Base-by-base conservation (phyloP, 2,888 invertebrate genomes). In the Sympetrum striolatum region DNA sequence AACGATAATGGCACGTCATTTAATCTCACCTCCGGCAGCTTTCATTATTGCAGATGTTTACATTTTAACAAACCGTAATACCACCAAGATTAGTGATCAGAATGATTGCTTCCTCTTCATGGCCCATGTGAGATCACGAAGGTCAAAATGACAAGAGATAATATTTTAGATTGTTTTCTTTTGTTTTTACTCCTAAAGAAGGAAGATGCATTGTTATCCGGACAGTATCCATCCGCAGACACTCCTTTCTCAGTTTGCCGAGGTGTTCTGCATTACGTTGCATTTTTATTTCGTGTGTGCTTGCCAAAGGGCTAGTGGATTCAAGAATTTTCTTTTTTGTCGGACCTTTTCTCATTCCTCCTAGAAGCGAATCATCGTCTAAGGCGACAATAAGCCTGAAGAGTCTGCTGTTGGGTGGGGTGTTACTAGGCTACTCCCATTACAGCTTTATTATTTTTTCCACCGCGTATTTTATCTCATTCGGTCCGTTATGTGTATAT, bases 381-480 rank as follows among this genome's bases (percentile, higher is more conserved):
- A 58, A 60, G 86, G 86, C 86, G 86, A 82, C 86, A 86, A 86
- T 86, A 86, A 86, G 86, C 86, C 81, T 48, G 12, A 14, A n/a
- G 53, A 35, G 48, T n/a, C 31, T 22, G 6, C 31, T 8, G 10
- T 44, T 25, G 22, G n/a, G n/a, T n/a, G n/a, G n/a, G n/a, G n/a
- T n/a, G 60, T 86, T 86, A 39, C 86, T 86, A 48, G 64, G 60
- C 39, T 86, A 37, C 37, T 86, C 37, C 60, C 60, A 60, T 48
- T 15, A 60, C 60, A 37, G 86, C 37, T 64, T 86, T 86, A 60
- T n/a, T 60, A 60, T 86, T 86, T 86, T 86, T 86, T 58, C 37
- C 37, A 35, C n/a, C 82, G n/a, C 58, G 35, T 35, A 48, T 60
- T 86, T 86, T 60, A 86, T 86, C 60, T 86, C 60, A 37, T 86